These are phyloP conservation scores for Leucophenga varia DNA, from an alignment of 1,140 invertebrate species.

Conservation along the genomic window DNA sequence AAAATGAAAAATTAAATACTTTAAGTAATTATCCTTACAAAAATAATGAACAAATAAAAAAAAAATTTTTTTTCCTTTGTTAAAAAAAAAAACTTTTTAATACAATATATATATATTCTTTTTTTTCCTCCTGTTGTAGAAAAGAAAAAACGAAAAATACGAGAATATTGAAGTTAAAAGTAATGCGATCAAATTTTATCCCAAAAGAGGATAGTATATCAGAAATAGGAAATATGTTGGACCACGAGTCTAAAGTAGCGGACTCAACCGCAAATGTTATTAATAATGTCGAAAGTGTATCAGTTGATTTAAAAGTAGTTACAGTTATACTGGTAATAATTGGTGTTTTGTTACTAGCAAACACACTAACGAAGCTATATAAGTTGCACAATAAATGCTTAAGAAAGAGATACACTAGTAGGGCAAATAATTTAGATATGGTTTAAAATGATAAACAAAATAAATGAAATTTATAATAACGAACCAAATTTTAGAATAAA, in stretches of 20 bases:
- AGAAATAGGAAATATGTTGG: constrained; percentile 9
- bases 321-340: constrained; percentile 9
- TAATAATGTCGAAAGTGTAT: too few relatives aligned
- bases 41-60: too few relatives aligned
- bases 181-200: constrained; percentile 1
- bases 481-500: constrained; percentile 6
- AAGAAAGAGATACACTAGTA: constrained; percentile 2
- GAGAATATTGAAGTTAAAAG: not conserved
- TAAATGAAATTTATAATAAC: constrained; percentile 9
- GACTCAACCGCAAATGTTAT: too few relatives aligned
- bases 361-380: constrained; percentile 7
- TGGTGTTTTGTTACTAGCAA: constrained; percentile 9
- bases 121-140: too few relatives aligned
- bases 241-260: too few relatives aligned
- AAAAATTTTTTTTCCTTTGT: too few relatives aligned
- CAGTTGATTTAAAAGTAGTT: constrained; percentile 8
- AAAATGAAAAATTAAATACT: too few relatives aligned
- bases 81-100: not conserved
- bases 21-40: too few relatives aligned
- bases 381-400: constrained; percentile 8
- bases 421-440: constrained; percentile 7
- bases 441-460: constrained; percentile 3
- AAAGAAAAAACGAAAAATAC: too few relatives aligned
- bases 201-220: constrained; percentile 2
- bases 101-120: constrained; percentile 5